These are phyloP conservation scores for Hofmannophila pseudospretella DNA, from an alignment of 2,888 invertebrate species.

Conservation along the genomic window DNA sequence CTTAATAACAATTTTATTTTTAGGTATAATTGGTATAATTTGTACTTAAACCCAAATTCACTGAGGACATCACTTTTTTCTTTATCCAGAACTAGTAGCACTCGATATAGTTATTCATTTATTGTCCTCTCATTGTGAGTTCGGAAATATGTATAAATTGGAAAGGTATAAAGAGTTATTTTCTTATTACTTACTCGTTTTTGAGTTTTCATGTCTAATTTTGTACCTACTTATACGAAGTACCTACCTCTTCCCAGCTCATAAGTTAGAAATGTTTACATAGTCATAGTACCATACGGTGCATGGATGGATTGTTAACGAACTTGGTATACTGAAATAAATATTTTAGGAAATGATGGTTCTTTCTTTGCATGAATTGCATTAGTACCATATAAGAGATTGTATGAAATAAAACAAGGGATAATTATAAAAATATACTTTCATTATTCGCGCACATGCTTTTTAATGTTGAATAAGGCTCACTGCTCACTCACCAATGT, in stretches of 20 bases:
- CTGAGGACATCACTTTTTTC: too few species aligned
- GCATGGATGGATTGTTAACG: conserved; percentile 60
- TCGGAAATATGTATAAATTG: background rate
- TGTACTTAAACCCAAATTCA: too few species aligned
- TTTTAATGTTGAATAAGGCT: too few species aligned
- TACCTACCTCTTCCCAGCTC: conserved; percentile 39
- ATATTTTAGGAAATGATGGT: conserved; percentile 46
- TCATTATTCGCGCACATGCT: too few species aligned
- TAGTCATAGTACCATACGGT: conserved; percentile 49
- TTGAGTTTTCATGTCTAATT: conserved; percentile 12
- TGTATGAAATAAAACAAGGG: background rate
- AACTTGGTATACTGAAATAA: conserved; percentile 55
- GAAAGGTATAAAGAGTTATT: too few species aligned
- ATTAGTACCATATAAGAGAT: too few species aligned
- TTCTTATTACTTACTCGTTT: too few species aligned
- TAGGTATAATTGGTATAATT: conserved; percentile 22
- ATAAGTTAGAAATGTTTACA: conserved; percentile 35
- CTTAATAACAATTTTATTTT: too few species aligned
- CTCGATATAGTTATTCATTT: too few species aligned
- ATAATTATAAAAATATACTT: background rate
- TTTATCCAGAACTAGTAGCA: too few species aligned
- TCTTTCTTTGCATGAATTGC: background rate
- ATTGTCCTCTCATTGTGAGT: too few species aligned
- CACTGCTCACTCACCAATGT: too few species aligned
- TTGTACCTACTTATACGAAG: conserved; percentile 44